Evolutionary conservation across 2,113 vertebrate genomes (phyloP), one percentile per base, ranked within the genome.

Genomic region (Phrynocephalus versicolor): DNA sequence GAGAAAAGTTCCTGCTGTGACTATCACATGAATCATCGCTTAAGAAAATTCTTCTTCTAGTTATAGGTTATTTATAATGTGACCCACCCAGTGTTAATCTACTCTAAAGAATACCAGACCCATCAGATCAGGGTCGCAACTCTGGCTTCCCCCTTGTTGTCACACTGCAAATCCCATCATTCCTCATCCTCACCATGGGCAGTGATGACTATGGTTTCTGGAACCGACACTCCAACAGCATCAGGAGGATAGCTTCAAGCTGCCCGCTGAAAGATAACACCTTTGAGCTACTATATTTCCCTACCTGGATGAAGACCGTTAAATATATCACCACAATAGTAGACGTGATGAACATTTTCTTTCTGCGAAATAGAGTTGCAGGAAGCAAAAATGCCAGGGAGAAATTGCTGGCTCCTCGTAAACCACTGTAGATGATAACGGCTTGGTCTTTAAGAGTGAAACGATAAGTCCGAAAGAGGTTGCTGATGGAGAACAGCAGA

Each of bases 401-500:
- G 86, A 99, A 99, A 39, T 97, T 98, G 90, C 99, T 95, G 25
- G 98, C 98, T 67, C 99, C 99, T 89, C 99, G 94, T 79, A 99
- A 96, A 2, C 98, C 99, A 67, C 99, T 98, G 87, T 99, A 99
- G 85, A 98, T 97, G 91, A 99, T 95, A 83, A 98, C 97, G 85
- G 98, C 97, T 73, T 99, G 98, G 93, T 99, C 99, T 92, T 99
- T 99, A 76, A 96, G 27, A 92, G 97, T 98, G 87, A 99, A 98
- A 4, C 97, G 97, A 79, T 98, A 97, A 16, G 97, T 99, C 90
- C 98, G 97, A 91, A 99, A 99, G 88, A 97, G 97, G 96, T 99
- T 99, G 89, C 97, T 98, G 92, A 99, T 93, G 89, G 96, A 97
- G 91, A 98, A 98, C 92, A 99, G 95, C 77, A 97, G 93, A 92